A percentile compares a stretch with the other conserved stretches of the same genome.
Evolutionary conservation across 1,140 invertebrate species (phyloP).

Genomic region (Drosophila repleta): DNA sequence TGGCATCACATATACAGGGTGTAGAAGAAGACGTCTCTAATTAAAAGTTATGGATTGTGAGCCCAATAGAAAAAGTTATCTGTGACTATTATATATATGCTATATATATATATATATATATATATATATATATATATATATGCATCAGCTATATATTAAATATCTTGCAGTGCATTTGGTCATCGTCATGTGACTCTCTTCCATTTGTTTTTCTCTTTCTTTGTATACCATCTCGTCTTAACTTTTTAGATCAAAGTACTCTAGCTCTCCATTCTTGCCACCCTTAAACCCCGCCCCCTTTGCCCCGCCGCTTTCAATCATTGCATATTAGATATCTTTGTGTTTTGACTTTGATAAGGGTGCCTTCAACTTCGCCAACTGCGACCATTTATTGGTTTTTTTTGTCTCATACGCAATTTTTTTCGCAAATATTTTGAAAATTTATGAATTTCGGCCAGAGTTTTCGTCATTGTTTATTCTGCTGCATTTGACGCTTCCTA

Average conservation of each 20-base stretch:
- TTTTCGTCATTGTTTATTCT: constrained; percentile 43
- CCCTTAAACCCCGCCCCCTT: background rate
- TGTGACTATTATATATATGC: no score
- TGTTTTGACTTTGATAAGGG: constrained; percentile 71
- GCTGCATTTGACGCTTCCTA: constrained; percentile 59
- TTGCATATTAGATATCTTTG: constrained; percentile 52
- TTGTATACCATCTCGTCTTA: constrained; percentile 1
- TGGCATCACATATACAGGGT: no score
- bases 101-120: no score
- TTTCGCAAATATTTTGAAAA: constrained; percentile 41
- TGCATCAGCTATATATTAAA: no score
- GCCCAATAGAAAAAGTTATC: no score
- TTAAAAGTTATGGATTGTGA: no score
- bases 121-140: no score
- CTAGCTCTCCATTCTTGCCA: background rate
- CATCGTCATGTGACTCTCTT: background rate
- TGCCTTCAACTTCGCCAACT: constrained; percentile 36
- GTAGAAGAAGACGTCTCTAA: no score
- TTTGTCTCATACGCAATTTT: constrained; percentile 50
- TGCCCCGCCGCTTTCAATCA: constrained; percentile 11
- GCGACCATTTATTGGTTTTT: constrained; percentile 67
- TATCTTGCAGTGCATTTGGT: background rate
- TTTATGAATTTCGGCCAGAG: constrained; percentile 31
- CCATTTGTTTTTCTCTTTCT: constrained; percentile 2
- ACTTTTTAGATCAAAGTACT: constrained; percentile 30